Evolutionary conservation across 2,797 vertebrate genomes (phyloP), one percentile per base, ranked within the genome.

Genomic region (Microcaecilia unicolor): DNA sequence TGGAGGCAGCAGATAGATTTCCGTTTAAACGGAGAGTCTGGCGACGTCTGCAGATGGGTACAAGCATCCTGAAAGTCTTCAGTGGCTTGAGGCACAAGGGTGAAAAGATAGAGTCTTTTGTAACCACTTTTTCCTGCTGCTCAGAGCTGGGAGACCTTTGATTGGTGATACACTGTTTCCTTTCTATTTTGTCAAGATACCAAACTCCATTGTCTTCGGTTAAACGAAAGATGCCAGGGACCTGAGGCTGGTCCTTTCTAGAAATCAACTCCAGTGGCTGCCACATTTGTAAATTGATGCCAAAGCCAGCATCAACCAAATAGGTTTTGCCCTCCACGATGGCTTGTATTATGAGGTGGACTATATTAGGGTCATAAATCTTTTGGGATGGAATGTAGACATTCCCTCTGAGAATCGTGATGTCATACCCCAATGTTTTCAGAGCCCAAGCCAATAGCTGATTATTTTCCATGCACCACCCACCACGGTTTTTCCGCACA

Each of bases 391-490:
- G 10, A 31, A 32, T 35, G 12, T 69, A 91, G 36, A 88, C 71
- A 17, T 44, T 76, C 3, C 58, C 17, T 28, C 74, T 73, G 43
- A 92, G 39, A 1, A 49, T 58, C 1, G 59, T 78, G 22, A 66
- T 34, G 0, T 78, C 4, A 1, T 86, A 93, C 11, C 89, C 85
- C 4, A 90, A 64, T 37, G 84, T 67, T 58, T 65, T 81, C 50
- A 94, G 53, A 19, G 62, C 87, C 90, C 89, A 93, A 7, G 66
- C 63, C 6, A 94, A 81, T 14, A 92, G 61, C 1, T 61, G 32
- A 58, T 91, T 95, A 64, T 78, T 80, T 46, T 93, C 88, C 37
- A 83, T 51, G 47, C 90, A 95, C 86, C 85, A 92, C 1, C 90
- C 90, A 5, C 90, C 89, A 0, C 83, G 80, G 1, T 55, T 67